phyloP scores from a whole-genome alignment of 2,888 invertebrate species.

The Campoplex nolae region DNA sequence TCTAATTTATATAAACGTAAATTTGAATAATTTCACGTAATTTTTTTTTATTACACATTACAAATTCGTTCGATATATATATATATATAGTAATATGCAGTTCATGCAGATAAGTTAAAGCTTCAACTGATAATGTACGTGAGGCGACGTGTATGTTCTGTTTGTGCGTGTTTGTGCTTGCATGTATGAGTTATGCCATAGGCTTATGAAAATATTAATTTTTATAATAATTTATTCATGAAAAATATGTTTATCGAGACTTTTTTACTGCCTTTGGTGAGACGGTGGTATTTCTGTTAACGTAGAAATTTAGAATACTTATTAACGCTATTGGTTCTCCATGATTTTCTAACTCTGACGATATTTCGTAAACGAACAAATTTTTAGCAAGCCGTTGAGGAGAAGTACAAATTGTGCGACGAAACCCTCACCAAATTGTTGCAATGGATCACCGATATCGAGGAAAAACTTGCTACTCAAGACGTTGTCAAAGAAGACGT shows the following conservation, averaged over 20 bases:
- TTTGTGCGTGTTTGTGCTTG: constrained; percentile 83
- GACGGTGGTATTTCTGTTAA: constrained; percentile 74
- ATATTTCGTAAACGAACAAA: constrained; percentile 72
- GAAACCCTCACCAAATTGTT: constrained; percentile 93
- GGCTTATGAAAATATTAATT: constrained; percentile 75
- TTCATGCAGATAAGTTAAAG: constrained; percentile 82
- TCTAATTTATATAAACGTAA: constrained; percentile 44
- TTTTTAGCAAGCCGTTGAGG: constrained; percentile 96
- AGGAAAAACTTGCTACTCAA: constrained; percentile 93
- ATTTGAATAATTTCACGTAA: constrained; percentile 70
- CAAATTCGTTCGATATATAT: constrained; percentile 73
- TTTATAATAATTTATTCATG: constrained; percentile 68
- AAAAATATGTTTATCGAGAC: constrained; percentile 57
- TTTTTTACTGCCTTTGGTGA: constrained; percentile 78
- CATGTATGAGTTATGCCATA: constrained; percentile 83
- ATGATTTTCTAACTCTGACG: constrained; percentile 51
- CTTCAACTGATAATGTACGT: constrained; percentile 76
- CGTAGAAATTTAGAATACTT: constrained; percentile 36
- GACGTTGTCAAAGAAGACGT: constrained; percentile 94
- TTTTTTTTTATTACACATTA: constrained; percentile 77
- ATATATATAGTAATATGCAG: constrained; percentile 76
- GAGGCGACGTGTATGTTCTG: constrained; percentile 76
- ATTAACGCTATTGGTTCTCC: constrained; percentile 17
- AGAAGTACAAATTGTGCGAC: constrained; percentile 96
- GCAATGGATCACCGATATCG: constrained; percentile 94